These are phyloP conservation scores for Halcyon malimbica DNA, from an alignment of 2,113 vertebrate genomes.

Conservation along the genomic window DNA sequence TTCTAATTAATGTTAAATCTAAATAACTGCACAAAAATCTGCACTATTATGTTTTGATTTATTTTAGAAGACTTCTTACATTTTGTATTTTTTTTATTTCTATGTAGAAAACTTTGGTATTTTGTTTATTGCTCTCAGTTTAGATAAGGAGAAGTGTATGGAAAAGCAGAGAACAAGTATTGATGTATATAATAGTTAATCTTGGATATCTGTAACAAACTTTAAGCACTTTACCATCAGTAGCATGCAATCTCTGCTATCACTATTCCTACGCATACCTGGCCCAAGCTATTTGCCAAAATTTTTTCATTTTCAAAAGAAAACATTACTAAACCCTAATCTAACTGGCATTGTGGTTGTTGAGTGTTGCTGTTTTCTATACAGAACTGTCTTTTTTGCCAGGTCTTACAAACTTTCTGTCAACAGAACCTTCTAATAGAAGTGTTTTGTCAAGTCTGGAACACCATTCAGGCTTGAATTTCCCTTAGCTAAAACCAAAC, in stretches of 20 bases:
- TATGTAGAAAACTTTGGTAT: rapidly evolving
- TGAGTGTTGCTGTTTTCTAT: not conserved
- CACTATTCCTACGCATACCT: not conserved
- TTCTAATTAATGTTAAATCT: not conserved
- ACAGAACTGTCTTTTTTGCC: not conserved
- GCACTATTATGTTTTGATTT: not conserved
- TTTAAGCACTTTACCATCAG: not conserved
- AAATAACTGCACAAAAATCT: not conserved
- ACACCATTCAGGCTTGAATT: not conserved
- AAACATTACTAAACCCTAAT: not conserved
- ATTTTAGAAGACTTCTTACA: not conserved
- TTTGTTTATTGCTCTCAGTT: not conserved
- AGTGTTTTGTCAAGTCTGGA: not conserved
- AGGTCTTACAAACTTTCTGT: not conserved
- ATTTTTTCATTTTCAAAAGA: not conserved
- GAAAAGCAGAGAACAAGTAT: not conserved
- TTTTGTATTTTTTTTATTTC: not conserved
- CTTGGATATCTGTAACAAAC: not conserved
- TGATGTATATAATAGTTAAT: not conserved
- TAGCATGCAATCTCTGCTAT: not conserved
- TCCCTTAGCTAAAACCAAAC: not conserved
- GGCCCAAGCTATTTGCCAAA: not conserved
- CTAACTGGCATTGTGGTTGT: not conserved
- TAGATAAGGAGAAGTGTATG: not conserved
- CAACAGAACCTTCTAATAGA: not conserved